phyloP scores from a whole-genome alignment of 1,140 invertebrate genomes.

The Grapholita molesta region DNA sequence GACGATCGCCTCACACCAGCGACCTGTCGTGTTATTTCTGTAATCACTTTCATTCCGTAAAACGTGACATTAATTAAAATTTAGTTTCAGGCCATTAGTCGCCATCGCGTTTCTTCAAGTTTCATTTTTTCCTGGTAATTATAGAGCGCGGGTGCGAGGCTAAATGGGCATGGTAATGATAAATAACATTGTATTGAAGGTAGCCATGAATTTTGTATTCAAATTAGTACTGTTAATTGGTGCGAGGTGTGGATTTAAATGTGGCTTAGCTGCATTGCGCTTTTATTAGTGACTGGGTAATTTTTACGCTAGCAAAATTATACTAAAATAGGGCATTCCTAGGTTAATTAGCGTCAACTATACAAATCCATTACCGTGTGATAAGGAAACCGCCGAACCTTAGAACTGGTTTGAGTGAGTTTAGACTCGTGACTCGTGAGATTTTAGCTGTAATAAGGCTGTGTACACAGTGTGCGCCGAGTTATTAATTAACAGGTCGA shows the following conservation, averaged over 20 bases:
- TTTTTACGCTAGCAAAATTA: slow-evolving; percentile 29
- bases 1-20: slow-evolving; percentile 28
- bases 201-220: slow-evolving; percentile 68
- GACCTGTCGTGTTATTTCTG: slow-evolving; percentile 69
- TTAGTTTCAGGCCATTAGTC: slow-evolving; percentile 77
- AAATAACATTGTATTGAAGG: slow-evolving; percentile 70
- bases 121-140: slow-evolving; percentile 73
- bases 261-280: slow-evolving; percentile 47
- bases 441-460: slow-evolving; percentile 77
- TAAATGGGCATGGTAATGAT: slow-evolving; percentile 73
- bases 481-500: slow-evolving; percentile 78
- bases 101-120: slow-evolving; percentile 72
- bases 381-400: slow-evolving; percentile 66
- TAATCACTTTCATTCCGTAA: slow-evolving; percentile 75
- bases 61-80: slow-evolving; percentile 78
- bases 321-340: slow-evolving; percentile 21
- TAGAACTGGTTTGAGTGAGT: slow-evolving; percentile 62
- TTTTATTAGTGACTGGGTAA: slow-evolving; percentile 41
- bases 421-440: slow-evolving; percentile 73
- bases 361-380: slow-evolving; percentile 58
- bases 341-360: slow-evolving; percentile 32
- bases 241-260: slow-evolving; percentile 60
- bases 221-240: slow-evolving; percentile 68
- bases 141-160: slow-evolving; percentile 63
- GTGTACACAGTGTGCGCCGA: slow-evolving; percentile 68